Percentiles rank a stretch among this genome's conserved stretches.
Evolutionary conservation across 2,888 invertebrate genomes (phyloP).

Genomic region (Macroteleia sp.): DNA sequence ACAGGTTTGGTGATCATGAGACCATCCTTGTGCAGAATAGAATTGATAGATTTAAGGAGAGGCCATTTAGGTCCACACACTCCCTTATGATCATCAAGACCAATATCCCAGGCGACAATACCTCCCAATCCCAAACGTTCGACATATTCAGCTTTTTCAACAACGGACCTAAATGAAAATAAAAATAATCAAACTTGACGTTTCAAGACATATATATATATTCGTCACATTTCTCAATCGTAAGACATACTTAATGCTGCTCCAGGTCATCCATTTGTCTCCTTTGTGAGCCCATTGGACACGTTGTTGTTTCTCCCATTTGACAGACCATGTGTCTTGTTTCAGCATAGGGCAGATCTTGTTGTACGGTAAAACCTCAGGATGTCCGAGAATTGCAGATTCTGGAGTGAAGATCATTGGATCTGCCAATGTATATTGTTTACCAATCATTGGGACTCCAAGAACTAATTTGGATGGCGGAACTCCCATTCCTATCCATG

Average conservation of each 20-base stretch:
- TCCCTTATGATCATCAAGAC: conserved; percentile 16
- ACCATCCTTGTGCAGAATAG: not conserved
- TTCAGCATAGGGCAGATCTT: conserved; percentile 1
- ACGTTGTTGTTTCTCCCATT: not conserved
- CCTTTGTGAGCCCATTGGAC: conserved; percentile 5
- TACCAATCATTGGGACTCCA: conserved; percentile 24
- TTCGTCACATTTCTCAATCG: no score
- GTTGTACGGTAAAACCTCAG: conserved; percentile 5
- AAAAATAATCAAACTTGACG: not conserved
- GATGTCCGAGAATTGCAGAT: conserved; percentile 1
- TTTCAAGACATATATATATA: no score
- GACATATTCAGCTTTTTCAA: conserved; percentile 13
- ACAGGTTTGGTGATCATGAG: no score
- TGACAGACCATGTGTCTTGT: not conserved
- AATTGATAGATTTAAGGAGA: conserved; percentile 23
- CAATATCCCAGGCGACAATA: conserved; percentile 23
- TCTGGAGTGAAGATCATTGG: not conserved
- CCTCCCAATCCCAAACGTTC: conserved; percentile 20
- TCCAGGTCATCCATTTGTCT: conserved; percentile 14
- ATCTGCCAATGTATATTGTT: conserved; percentile 7
- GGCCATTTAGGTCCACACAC: conserved; percentile 27
- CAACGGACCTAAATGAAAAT: conserved; percentile 10
- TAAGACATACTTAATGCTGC: conserved; percentile 9
- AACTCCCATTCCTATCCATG: conserved; percentile 3
- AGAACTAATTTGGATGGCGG: conserved; percentile 17